Evolutionary conservation across 2,113 vertebrate genomes (phyloP).

Genomic region (Notechis scutatus): DNA sequence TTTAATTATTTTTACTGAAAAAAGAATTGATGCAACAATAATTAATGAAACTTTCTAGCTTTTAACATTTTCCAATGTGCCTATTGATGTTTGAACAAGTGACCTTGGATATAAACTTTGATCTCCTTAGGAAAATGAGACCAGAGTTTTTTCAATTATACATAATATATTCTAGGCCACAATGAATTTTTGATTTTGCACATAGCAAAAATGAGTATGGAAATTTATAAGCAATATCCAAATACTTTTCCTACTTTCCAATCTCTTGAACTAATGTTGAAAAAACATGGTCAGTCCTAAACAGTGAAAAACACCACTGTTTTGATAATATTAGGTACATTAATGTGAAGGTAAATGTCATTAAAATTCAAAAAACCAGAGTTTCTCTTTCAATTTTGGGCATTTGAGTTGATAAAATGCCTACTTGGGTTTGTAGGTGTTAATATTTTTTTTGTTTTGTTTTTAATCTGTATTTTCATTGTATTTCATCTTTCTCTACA

Average conservation of each 20-base stretch:
- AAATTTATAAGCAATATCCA: neutral
- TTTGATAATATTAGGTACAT: neutral
- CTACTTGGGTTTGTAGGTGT: neutral
- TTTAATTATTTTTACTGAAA: neutral
- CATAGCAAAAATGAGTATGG: neutral
- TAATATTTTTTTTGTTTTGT: neutral
- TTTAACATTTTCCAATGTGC: neutral
- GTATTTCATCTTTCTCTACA: constrained; percentile 61
- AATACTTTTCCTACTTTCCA: neutral
- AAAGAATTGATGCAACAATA: neutral
- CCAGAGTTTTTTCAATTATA: neutral
- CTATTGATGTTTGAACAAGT: neutral
- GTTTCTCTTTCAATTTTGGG: neutral
- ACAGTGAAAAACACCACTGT: neutral
- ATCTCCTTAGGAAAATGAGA: neutral
- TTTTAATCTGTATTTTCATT: neutral
- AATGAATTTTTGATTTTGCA: neutral
- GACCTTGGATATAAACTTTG: neutral
- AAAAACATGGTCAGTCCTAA: neutral
- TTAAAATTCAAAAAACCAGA: neutral
- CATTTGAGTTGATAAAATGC: neutral
- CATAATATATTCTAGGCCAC: neutral
- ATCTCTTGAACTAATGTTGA: neutral
- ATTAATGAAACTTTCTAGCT: neutral
- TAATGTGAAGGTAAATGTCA: neutral